Evolutionary conservation across 2,888 invertebrate genomes (phyloP).

Genomic region (Scaptomyza tumidula): DNA sequence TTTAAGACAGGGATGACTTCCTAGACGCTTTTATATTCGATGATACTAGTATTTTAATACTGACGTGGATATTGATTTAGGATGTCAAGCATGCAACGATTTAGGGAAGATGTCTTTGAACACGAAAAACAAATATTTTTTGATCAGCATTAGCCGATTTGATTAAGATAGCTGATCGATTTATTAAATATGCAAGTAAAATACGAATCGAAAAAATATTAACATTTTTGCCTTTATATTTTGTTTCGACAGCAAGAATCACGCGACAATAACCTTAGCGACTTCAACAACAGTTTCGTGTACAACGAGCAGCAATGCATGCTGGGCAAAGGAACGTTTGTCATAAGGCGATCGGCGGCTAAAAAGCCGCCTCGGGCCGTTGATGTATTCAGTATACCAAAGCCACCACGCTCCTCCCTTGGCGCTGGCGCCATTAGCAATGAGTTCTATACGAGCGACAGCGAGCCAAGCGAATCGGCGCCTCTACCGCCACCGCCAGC

Average conservation of each 20-base stretch:
- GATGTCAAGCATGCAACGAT: too few species aligned
- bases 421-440: constrained; percentile 66
- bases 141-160: too few species aligned
- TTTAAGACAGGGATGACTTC: not conserved
- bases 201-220: not conserved
- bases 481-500: constrained; percentile 55
- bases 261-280: constrained; percentile 41
- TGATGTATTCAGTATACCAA: constrained; percentile 72
- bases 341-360: constrained; percentile 86
- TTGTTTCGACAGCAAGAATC: constrained; percentile 28
- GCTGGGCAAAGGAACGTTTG: constrained; percentile 90
- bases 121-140: too few species aligned
- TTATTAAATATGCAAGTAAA: too few species aligned
- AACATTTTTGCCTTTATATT: not conserved
- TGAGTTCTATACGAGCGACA: constrained; percentile 74
- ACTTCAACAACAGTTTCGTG: constrained; percentile 64
- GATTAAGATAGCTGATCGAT: too few species aligned
- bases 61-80: not conserved
- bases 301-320: constrained; percentile 82
- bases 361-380: constrained; percentile 75
- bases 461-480: constrained; percentile 68
- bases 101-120: too few species aligned
- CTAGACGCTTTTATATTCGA: too few species aligned
- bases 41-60: not conserved
- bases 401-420: constrained; percentile 61